Conservation (phyloP, 2,797 vertebrate genomes). For the Enteromius unitaeniatus region DNA sequence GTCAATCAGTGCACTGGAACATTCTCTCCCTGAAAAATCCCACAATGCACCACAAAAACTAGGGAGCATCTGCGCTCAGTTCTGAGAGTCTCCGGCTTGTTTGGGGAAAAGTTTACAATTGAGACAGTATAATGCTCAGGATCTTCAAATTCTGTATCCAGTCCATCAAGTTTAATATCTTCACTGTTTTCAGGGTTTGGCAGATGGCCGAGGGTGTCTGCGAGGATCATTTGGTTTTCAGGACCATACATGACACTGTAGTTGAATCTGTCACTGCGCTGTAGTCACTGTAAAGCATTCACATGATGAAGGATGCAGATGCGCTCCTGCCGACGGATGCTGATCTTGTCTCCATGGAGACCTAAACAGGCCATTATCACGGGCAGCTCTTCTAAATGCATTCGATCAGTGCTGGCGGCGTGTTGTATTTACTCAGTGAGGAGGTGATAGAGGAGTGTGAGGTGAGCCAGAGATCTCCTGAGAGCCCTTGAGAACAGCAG, state of each 20-base stretch:
- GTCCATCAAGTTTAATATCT: constrained; percentile 26
- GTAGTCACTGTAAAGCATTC: neutral
- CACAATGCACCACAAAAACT: neutral
- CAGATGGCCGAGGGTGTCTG: constrained; percentile 33
- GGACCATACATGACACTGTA: constrained; percentile 15
- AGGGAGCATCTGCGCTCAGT: neutral
- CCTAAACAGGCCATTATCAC: constrained; percentile 20
- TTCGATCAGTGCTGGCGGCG: constrained; percentile 12
- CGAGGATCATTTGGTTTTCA: constrained; percentile 1
- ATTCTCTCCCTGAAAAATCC: no score
- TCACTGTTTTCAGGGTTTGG: constrained; percentile 42
- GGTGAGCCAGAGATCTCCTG: neutral
- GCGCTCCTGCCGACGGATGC: neutral
- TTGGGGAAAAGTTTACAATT: constrained; percentile 42
- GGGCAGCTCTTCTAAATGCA: constrained; percentile 34
- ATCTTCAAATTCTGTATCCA: constrained; percentile 34
- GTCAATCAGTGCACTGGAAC: no score
- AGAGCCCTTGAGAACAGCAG: constrained; percentile 23
- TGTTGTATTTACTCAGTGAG: constrained; percentile 4
- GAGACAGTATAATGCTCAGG: constrained; percentile 22
- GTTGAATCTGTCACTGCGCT: neutral
- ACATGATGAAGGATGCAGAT: neutral
- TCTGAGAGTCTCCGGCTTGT: constrained; percentile 32
- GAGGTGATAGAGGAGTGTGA: neutral
- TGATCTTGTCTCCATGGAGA: constrained; percentile 48